Evolutionary conservation across 2,888 invertebrate species (phyloP).

Genomic region (Biston stratarius): DNA sequence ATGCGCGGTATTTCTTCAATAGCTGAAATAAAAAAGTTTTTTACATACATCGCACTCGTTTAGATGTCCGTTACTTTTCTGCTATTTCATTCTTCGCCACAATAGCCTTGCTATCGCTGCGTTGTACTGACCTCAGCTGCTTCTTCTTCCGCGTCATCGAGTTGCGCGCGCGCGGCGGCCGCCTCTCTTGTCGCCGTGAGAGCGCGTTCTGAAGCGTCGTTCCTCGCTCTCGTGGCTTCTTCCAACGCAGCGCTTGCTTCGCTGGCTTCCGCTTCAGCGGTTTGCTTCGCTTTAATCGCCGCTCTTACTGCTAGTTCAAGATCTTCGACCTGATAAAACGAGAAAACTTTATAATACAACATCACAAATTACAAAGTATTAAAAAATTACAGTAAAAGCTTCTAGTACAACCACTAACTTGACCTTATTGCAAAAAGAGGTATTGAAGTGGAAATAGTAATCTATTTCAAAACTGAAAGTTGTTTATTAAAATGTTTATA

Average conservation of each 20-base stretch:
- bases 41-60: not conserved
- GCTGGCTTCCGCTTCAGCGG: conserved; percentile 94
- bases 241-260: conserved; percentile 94
- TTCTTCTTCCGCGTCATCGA: conserved; percentile 98
- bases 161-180: conserved; percentile 92
- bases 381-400: too few relatives aligned
- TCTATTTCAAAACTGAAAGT: too few relatives aligned
- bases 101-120: not conserved
- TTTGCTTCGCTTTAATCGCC: conserved; percentile 94
- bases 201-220: conserved; percentile 93
- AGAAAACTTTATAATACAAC: not conserved
- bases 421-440: too few relatives aligned
- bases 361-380: too few relatives aligned
- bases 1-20: conserved; percentile 96
- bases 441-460: too few relatives aligned
- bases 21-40: conserved; percentile 77
- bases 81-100: too few relatives aligned
- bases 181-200: conserved; percentile 91
- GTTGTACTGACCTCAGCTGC: conserved; percentile 85
- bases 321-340: conserved; percentile 91
- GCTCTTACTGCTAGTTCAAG: conserved; percentile 94
- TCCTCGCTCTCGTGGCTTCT: conserved; percentile 90
- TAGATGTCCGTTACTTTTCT: too few relatives aligned
- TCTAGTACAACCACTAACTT: too few relatives aligned
- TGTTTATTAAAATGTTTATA: too few relatives aligned